Percentiles rank a stretch among this genome's conserved stretches.
These are phyloP conservation scores for Megalops cyprinoides DNA, from an alignment of 2,797 vertebrate genomes.

Conservation along the genomic window DNA sequence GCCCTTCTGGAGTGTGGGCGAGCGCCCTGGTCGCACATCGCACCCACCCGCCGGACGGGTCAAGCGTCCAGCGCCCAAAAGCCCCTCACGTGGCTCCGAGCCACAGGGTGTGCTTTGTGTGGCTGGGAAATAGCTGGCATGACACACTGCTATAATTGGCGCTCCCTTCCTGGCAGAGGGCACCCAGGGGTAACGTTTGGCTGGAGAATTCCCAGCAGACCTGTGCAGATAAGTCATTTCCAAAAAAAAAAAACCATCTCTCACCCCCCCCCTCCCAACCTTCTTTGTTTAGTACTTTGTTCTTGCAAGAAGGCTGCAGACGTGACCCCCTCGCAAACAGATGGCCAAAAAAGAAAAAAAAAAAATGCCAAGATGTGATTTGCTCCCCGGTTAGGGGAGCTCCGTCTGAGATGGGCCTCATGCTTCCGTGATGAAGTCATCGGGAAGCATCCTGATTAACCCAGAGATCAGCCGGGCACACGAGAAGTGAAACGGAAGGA, in stretches of 20 bases:
- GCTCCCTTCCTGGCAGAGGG: conserved; percentile 62
- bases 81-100: conserved; percentile 30
- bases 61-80: neutral
- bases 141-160: conserved; percentile 70
- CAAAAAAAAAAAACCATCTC: conserved; percentile 54
- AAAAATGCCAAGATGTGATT: conserved; percentile 70
- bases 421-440: conserved; percentile 78
- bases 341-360: conserved; percentile 62
- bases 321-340: conserved; percentile 56
- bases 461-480: conserved; percentile 42
- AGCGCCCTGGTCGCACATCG: neutral
- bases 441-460: conserved; percentile 68
- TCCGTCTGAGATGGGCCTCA: conserved; percentile 72
- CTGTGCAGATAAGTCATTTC: conserved; percentile 51
- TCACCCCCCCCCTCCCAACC: conserved; percentile 25
- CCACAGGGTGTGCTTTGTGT: conserved; percentile 60
- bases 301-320: conserved; percentile 44
- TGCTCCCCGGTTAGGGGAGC: conserved; percentile 76
- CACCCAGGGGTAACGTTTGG: conserved; percentile 55
- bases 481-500: no score
- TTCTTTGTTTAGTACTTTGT: conserved; percentile 49
- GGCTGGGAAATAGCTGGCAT: conserved; percentile 67
- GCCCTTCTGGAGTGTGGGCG: conserved; percentile 2
- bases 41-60: neutral
- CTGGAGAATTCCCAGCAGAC: conserved; percentile 34